Base-by-base conservation (phyloP, 1,140 invertebrate species). In the Aphaenogaster ashmeadi region DNA sequence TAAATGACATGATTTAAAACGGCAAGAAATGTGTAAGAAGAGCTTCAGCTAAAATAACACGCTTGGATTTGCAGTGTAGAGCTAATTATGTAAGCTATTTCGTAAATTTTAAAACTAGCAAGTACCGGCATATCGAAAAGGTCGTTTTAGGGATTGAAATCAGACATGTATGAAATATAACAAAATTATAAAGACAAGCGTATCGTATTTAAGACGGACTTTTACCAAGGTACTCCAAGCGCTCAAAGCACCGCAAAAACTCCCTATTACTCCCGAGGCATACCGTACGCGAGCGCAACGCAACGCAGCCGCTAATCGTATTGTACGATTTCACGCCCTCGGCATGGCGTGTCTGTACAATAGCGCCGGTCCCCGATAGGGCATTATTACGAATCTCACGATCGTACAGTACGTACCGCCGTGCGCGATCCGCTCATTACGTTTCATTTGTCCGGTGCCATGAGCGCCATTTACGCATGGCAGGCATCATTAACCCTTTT, bases 401-500 rank as follows among this genome's bases (percentile, higher is more conserved):
- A 91, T 91, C 81, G 75, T 87, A 77, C 52, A 36, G 52, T 91
- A 85, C 80, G 86, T 77, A 72, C 69, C 44, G n/a, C 62, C 72
- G 38, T 69, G 47, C 18, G 52, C 79, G 88, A 90, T 91, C 64
- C 90, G 90, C 86, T 91, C 90, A 91, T 91, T 91, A 91, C 86
- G 90, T 91, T 91, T 91, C 90, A 91, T 91, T 91, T 91, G 90
- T 91, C 81, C 81, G 66, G 60, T 77, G 44, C 89, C 69, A 86
- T 88, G 88, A 91, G 81, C 90, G 89, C 88, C 88, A 90, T 91
- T 91, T 90, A 91, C 87, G 88, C 88, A 67, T 78, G 87, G 86
- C 87, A 88, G 89, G 90, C 90, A 90, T 91, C 90, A 91, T 91
- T 91, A 91, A 91, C 90, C 90, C 90, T 91, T 91, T 90, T 91